These are phyloP conservation scores for Mungos mungo DNA, from an alignment of 2,113 vertebrate genomes.

Conservation along the genomic window DNA sequence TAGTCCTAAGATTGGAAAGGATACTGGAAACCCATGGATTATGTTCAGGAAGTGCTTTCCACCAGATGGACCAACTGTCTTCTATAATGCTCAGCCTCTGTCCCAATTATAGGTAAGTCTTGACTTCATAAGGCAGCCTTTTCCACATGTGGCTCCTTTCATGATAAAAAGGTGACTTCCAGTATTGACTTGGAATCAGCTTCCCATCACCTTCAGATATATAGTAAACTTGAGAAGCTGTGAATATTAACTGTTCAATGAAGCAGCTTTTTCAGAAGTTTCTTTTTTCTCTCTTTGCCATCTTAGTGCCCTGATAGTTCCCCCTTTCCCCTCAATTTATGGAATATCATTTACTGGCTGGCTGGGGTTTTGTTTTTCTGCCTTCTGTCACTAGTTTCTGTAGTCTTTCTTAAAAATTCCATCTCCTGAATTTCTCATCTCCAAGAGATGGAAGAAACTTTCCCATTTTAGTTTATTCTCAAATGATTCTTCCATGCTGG, in stretches of 20 bases:
- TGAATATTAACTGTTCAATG: neutral
- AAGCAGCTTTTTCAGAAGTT: neutral
- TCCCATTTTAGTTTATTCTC: neutral
- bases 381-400: conserved; percentile 10
- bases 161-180: neutral
- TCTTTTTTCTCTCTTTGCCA: neutral
- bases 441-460: conserved; percentile 7
- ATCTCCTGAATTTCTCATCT: neutral
- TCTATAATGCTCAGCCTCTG: neutral
- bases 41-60: neutral
- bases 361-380: neutral
- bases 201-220: neutral
- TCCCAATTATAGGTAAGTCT: neutral
- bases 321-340: neutral
- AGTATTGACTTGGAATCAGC: neutral
- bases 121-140: neutral
- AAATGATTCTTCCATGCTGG: neutral
- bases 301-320: neutral
- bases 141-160: neutral
- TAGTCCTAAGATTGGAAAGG: neutral
- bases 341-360: neutral
- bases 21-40: neutral
- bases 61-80: neutral
- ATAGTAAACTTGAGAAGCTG: neutral
- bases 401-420: neutral